These are phyloP conservation scores for Perizoma flavofasciatum DNA, from an alignment of 2,888 invertebrate species.

Conservation along the genomic window DNA sequence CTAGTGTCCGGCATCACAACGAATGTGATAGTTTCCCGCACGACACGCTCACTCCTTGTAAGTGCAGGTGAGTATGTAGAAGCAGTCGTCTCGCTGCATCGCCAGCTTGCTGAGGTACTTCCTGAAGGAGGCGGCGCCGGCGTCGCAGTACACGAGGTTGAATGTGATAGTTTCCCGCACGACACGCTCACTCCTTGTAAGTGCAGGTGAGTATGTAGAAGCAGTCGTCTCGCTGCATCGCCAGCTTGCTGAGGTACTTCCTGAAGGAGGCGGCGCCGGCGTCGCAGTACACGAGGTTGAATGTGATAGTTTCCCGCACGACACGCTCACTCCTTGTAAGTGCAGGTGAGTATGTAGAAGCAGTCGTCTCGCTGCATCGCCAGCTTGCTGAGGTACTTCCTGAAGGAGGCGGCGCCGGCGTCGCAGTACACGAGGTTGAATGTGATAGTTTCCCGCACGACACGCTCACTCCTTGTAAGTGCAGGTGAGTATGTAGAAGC, in stretches of 20 bases:
- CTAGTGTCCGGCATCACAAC: not conserved
- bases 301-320: not conserved
- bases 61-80: slow-evolving; percentile 67
- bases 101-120: slow-evolving; percentile 70
- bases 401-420: slow-evolving; percentile 65
- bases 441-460: not conserved
- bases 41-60: slow-evolving; percentile 42
- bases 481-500: slow-evolving; percentile 67
- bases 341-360: slow-evolving; percentile 69
- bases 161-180: not conserved
- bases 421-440: slow-evolving; percentile 81
- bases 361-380: slow-evolving; percentile 46
- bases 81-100: slow-evolving; percentile 45
- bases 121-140: slow-evolving; percentile 68
- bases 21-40: no score
- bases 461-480: slow-evolving; percentile 47
- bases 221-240: slow-evolving; percentile 45
- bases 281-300: slow-evolving; percentile 80
- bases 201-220: slow-evolving; percentile 70
- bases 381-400: slow-evolving; percentile 70
- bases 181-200: slow-evolving; percentile 42
- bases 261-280: slow-evolving; percentile 68
- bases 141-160: slow-evolving; percentile 78
- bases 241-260: slow-evolving; percentile 68
- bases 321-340: slow-evolving; percentile 45